Base-by-base conservation (phyloP, 2,797 vertebrate species). In the Oreochromis grahami region DNA sequence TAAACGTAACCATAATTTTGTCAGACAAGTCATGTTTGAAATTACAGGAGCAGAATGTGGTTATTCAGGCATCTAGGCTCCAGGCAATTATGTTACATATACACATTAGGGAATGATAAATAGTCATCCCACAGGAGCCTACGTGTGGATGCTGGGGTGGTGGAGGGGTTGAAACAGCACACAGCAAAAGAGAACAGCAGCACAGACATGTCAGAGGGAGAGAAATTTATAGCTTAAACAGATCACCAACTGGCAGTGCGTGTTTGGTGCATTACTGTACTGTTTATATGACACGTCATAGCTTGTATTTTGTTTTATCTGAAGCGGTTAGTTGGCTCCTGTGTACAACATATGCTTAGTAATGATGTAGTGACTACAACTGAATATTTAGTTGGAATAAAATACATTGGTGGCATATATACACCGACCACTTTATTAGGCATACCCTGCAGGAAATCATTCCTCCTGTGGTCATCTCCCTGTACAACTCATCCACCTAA, bases 51-150 rank as follows among this genome's bases (percentile, higher is more conserved):
- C 17, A 74, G 45, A 74, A 50, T 74, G 45, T 50, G 45, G 70
- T 50, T n/a, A 74, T 48, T 74, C 45, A 32, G 70, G 45, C 26
- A 32, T 74, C 70, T 74, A 50, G 45, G 26, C 70, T 74, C 17
- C 45, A 72, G 70, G 26, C 24, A 34, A 74, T 32, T 74, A 74
- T n/a, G 11, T 32, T 50, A 74, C 70, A 50, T 74, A 32, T 32
- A 74, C 43, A 74, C 45, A 74, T 74, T 50, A 74, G 70, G 29
- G 43, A 50, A 50, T 50, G 68, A 74, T 74, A 29, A 74, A 48
- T n/a, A 74, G 12, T 74, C 15, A 32, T 74, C 26, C 6, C 32
- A 13, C n/a, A 41, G 63, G 21, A 70, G 65, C 38, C 65, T 70
- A 70, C 5, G 21, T 15, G 38, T 45, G 21, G 21, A 70, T 45